Evolutionary conservation across 2,113 vertebrate species (phyloP).

Genomic region (Columbina picui): DNA sequence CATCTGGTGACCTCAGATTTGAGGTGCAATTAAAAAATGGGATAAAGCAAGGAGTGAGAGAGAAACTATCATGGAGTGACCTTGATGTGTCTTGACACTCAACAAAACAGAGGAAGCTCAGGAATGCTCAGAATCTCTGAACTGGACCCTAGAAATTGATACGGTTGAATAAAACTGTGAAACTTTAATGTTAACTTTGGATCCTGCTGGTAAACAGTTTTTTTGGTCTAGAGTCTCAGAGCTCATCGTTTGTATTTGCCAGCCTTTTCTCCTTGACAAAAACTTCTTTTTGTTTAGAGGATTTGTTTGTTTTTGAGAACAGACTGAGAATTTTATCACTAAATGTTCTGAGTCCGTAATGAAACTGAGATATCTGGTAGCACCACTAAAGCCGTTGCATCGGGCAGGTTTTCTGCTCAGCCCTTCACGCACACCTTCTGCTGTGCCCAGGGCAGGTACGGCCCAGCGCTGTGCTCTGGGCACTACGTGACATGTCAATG

Average conservation of each 20-base stretch:
- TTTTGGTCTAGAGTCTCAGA: background rate
- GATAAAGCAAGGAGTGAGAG: background rate
- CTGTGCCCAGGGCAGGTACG: background rate
- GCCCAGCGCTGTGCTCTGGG: background rate
- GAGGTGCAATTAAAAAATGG: background rate
- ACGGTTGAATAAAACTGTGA: background rate
- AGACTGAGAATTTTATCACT: background rate
- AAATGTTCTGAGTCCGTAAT: background rate
- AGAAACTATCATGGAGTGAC: background rate
- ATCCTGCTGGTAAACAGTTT: background rate
- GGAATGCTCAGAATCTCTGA: background rate
- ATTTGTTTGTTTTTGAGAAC: background rate
- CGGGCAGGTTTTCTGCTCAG: background rate
- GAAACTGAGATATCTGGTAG: background rate
- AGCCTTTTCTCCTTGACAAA: background rate
- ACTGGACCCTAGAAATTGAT: background rate
- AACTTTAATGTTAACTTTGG: background rate
- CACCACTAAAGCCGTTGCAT: background rate
- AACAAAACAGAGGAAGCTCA: background rate
- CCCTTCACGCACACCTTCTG: background rate
- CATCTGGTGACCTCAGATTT: background rate
- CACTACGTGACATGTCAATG: background rate
- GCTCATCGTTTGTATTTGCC: background rate
- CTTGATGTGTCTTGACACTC: background rate
- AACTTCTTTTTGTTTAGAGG: background rate